A percentile compares a stretch with the other conserved stretches of the same genome.
Evolutionary conservation across 1,140 invertebrate genomes (phyloP).

Genomic region (Lepidurus apus): DNA sequence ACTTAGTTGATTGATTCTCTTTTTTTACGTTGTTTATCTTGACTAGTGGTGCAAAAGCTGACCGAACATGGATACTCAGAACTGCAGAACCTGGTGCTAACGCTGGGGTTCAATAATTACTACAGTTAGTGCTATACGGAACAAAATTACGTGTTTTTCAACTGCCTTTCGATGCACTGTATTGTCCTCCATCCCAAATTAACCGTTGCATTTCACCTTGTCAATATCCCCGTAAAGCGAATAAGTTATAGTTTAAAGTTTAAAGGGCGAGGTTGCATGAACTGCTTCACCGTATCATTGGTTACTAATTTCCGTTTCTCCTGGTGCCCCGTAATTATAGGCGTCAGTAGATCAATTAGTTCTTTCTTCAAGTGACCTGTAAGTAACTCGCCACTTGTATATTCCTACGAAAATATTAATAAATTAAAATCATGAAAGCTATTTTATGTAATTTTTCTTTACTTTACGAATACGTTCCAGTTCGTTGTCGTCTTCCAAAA

Average conservation of each 20-base stretch:
- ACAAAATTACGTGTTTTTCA: background rate
- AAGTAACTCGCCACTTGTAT: constrained; percentile 81
- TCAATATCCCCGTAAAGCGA: background rate
- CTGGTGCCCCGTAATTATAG: constrained; percentile 77
- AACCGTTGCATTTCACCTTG: background rate
- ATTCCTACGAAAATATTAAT: constrained; percentile 57
- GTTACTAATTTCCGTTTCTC: constrained; percentile 70
- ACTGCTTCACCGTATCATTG: constrained; percentile 75
- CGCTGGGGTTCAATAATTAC: constrained; percentile 4
- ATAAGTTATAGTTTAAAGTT: constrained; percentile 49
- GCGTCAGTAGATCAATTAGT: constrained; percentile 69
- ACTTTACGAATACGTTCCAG: constrained; percentile 74
- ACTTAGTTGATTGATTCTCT: background rate
- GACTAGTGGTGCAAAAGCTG: background rate
- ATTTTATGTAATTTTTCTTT: constrained; percentile 38
- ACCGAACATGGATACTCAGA: background rate
- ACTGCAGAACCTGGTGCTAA: background rate
- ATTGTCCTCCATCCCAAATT: background rate
- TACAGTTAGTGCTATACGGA: background rate
- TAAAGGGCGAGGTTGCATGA: constrained; percentile 77
- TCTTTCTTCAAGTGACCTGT: constrained; percentile 93
- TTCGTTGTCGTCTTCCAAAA: constrained; percentile 88
- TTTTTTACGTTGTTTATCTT: background rate
- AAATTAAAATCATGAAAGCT: constrained; percentile 25
- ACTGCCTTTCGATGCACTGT: background rate